Percentiles rank a stretch among this genome's conserved stretches.
phyloP scores from a whole-genome alignment of 2,888 invertebrate genomes.

The Cerastoderma edule region DNA sequence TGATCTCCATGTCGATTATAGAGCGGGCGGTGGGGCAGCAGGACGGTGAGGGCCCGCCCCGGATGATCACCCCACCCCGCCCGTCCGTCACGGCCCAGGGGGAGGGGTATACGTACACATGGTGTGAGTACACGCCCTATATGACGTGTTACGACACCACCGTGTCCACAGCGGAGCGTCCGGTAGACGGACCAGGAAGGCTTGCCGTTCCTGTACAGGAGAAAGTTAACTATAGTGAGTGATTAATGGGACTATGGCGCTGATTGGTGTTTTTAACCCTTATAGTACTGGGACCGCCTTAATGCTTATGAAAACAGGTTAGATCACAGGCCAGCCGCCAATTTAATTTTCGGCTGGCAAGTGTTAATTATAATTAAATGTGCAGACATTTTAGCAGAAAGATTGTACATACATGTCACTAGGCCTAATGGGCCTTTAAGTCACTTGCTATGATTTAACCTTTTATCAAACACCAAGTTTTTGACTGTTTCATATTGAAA shows the following conservation, averaged over 20 bases:
- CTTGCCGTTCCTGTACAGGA: constrained; percentile 7
- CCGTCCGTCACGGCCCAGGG: constrained; percentile 18
- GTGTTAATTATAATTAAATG: neutral
- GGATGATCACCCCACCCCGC: neutral
- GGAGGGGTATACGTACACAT: constrained; percentile 2
- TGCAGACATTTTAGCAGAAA: neutral
- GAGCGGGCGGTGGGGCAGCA: constrained; percentile 2
- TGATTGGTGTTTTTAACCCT: no score
- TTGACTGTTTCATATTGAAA: no score
- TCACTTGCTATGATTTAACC: no score
- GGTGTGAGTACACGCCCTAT: constrained; percentile 14
- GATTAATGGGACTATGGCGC: no score
- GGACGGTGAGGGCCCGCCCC: constrained; percentile 12
- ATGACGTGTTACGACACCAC: constrained; percentile 19
- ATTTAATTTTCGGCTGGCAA: neutral
- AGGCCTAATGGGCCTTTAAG: no score
- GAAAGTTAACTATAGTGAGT: constrained; percentile 6
- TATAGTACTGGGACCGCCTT: neutral
- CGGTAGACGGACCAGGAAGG: neutral
- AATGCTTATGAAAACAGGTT: neutral
- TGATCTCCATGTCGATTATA: constrained; percentile 1
- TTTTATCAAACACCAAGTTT: no score
- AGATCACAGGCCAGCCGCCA: neutral
- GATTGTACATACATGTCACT: neutral
- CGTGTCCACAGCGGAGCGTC: constrained; percentile 10